A percentile compares a stretch with the other conserved stretches of the same genome.
Conservation (phyloP, 2,797 vertebrate genomes). For the Astyanax mexicanus region DNA sequence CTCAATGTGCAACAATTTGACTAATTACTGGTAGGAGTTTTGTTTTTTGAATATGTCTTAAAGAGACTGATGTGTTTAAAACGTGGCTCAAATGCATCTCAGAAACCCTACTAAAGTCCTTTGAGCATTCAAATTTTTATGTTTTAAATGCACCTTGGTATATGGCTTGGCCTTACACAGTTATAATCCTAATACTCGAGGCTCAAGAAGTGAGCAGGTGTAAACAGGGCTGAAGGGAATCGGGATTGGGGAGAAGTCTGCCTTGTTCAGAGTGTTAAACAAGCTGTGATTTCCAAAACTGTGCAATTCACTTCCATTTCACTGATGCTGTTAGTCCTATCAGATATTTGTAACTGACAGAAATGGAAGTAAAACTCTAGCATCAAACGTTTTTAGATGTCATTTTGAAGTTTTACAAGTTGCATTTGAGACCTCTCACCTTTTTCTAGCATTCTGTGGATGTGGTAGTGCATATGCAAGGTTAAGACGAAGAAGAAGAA, state of each 20-base stretch:
- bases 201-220: no score
- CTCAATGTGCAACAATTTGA: no score
- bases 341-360: constrained; percentile 4
- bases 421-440: background rate
- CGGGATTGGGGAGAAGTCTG: constrained; percentile 14
- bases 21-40: no score
- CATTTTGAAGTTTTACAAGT: background rate
- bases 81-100: no score
- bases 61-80: no score
- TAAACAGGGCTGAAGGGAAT: constrained; percentile 44
- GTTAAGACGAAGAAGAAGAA: background rate
- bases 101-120: no score
- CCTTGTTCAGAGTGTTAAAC: constrained; percentile 48
- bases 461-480: background rate
- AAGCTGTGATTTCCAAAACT: constrained; percentile 55
- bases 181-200: no score
- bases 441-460: constrained; percentile 13
- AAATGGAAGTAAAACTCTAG: background rate
- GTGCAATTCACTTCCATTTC: constrained; percentile 47
- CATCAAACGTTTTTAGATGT: constrained; percentile 1
- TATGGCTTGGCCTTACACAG: no score
- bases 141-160: no score
- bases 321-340: constrained; percentile 19
- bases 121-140: no score
- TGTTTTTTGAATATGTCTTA: no score